Conservation (phyloP, 2,113 vertebrate species). For the Gulo gulo region DNA sequence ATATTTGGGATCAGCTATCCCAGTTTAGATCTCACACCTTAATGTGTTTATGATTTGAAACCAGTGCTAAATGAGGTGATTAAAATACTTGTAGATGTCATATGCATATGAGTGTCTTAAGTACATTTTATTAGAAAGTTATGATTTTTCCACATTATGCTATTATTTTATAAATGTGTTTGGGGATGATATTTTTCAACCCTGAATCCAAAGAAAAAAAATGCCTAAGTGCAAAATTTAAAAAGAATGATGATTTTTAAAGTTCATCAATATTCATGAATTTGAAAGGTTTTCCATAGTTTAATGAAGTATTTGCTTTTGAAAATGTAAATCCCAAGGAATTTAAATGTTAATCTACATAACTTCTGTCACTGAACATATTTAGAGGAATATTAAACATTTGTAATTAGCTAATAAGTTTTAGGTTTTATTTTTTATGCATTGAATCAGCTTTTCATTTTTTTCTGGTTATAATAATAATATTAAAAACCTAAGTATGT, state of each 20-base stretch:
- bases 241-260: conserved; percentile 34
- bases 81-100: neutral
- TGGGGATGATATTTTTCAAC: conserved; percentile 12
- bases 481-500: conserved; percentile 1
- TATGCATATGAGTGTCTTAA: neutral
- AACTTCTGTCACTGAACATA: conserved; percentile 10
- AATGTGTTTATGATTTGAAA: neutral
- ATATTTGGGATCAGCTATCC: neutral
- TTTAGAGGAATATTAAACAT: conserved; percentile 41
- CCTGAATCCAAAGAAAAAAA: conserved; percentile 12
- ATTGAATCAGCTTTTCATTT: conserved; percentile 19
- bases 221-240: conserved; percentile 11
- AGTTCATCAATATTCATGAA: conserved; percentile 49
- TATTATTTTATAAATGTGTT: neutral
- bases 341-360: conserved; percentile 41
- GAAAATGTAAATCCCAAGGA: conserved; percentile 40
- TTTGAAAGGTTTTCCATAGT: conserved; percentile 30
- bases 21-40: neutral
- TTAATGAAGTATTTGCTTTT: conserved; percentile 52
- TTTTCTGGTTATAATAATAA: conserved; percentile 11
- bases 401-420: conserved; percentile 32
- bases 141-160: neutral
- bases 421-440: conserved; percentile 14
- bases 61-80: conserved; percentile 1
- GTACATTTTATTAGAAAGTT: neutral